These are phyloP conservation scores for Drosophila fungiperda DNA, from an alignment of 2,888 invertebrate genomes.

Conservation along the genomic window DNA sequence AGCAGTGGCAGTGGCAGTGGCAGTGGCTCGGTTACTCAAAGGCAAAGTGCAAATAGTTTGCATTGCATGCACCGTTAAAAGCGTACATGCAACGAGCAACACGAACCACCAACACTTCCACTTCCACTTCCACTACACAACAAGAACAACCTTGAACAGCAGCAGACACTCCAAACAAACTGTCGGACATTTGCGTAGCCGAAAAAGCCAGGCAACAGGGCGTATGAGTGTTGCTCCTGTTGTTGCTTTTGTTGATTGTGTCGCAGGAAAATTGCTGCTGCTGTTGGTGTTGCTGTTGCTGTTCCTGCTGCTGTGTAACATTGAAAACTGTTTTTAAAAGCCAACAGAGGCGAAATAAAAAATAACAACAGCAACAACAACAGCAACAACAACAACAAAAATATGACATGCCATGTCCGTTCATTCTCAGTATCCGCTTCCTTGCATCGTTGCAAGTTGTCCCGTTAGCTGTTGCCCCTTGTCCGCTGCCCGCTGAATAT, in stretches of 20 bases:
- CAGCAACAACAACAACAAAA: conserved; percentile 51
- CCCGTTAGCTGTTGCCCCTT: conserved; percentile 10
- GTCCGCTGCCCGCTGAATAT: conserved; percentile 15
- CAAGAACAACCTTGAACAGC: conserved; percentile 57
- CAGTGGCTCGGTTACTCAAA: conserved; percentile 44
- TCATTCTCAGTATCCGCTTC: conserved; percentile 72
- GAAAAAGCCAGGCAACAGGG: conserved; percentile 47
- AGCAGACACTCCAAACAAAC: conserved; percentile 53
- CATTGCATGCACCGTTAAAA: conserved; percentile 41
- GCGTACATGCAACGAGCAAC: conserved; percentile 27
- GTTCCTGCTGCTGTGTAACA: conserved; percentile 51
- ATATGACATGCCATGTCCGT: conserved; percentile 76
- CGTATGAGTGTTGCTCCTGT: conserved; percentile 60
- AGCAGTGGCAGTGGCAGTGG: conserved; percentile 1
- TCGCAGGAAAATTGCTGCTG: conserved; percentile 1
- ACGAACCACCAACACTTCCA: neutral
- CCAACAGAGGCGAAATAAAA: conserved; percentile 31
- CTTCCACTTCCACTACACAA: neutral
- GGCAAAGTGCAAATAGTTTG: conserved; percentile 55
- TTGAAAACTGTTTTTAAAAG: conserved; percentile 75
- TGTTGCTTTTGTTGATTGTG: conserved; percentile 9
- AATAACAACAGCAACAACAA: conserved; percentile 37
- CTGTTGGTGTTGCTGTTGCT: conserved; percentile 6
- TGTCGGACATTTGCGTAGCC: conserved; percentile 48
- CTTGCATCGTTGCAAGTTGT: conserved; percentile 48